Percentiles rank a stretch among this genome's conserved stretches.
phyloP scores from a whole-genome alignment of 2,113 vertebrate species.

The Rhabdornis inornatus region DNA sequence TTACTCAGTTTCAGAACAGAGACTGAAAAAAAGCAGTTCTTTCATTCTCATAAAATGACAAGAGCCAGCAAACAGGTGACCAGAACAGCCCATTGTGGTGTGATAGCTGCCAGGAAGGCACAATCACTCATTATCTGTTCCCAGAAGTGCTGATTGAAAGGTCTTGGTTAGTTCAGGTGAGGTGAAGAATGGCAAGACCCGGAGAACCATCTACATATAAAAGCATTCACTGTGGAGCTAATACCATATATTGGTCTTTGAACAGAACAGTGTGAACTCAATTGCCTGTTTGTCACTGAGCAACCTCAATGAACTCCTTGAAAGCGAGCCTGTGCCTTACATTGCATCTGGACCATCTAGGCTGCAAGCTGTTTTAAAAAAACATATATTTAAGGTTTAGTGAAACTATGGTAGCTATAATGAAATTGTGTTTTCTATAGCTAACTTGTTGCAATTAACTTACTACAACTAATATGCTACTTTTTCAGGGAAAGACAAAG shows the following conservation, averaged over 20 bases:
- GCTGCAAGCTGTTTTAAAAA: background rate
- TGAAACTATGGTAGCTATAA: background rate
- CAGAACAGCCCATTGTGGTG: background rate
- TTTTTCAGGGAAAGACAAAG: background rate
- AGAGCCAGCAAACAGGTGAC: background rate
- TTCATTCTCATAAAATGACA: conserved; percentile 15
- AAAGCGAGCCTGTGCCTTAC: background rate
- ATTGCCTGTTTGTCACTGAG: background rate
- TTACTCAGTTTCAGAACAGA: background rate
- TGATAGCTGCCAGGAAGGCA: background rate
- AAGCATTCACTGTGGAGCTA: background rate
- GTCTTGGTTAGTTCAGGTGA: background rate
- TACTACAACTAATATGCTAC: background rate
- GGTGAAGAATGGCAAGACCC: background rate
- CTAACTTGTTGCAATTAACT: background rate
- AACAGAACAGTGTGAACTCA: background rate
- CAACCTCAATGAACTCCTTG: background rate
- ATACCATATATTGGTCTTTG: background rate
- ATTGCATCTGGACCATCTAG: background rate
- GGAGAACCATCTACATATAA: background rate
- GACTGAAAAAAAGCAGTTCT: background rate
- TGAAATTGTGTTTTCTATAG: background rate
- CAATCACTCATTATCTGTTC: background rate
- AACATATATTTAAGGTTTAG: background rate
- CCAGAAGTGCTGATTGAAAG: background rate